A percentile compares a stretch with the other conserved stretches of the same genome.
Evolutionary conservation across 2,113 vertebrate species (phyloP).

Genomic region (Propithecus coquereli): DNA sequence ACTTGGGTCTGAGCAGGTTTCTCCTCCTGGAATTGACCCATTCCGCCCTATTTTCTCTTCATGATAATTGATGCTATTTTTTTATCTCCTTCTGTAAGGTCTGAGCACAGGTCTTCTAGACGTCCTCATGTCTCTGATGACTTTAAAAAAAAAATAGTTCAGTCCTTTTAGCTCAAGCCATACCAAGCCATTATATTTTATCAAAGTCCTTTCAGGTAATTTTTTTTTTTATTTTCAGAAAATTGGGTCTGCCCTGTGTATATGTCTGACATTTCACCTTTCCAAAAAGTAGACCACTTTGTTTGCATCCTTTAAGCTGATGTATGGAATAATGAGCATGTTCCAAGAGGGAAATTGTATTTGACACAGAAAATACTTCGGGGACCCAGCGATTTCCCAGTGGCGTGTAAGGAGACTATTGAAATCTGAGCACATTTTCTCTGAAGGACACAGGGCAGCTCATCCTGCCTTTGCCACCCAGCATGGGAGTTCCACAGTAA

Average conservation of each 20-base stretch:
- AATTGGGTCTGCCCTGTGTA: slow-evolving; percentile 3
- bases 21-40: background rate
- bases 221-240: background rate
- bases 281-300: slow-evolving; percentile 44
- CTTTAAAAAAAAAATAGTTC: background rate
- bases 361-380: slow-evolving; percentile 50
- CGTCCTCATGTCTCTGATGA: background rate
- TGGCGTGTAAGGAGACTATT: background rate
- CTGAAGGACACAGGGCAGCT: slow-evolving; percentile 32
- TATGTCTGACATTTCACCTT: slow-evolving; percentile 28
- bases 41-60: slow-evolving; percentile 38
- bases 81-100: background rate
- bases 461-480: fast-evolving
- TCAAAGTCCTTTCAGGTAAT: slow-evolving; percentile 16
- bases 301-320: slow-evolving; percentile 28
- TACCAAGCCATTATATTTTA: background rate
- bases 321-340: slow-evolving; percentile 20
- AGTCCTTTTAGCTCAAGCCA: background rate
- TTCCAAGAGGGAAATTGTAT: slow-evolving; percentile 42
- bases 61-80: slow-evolving; percentile 43
- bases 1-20: background rate
- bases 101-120: background rate
- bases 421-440: background rate
- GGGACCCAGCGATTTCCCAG: slow-evolving; percentile 30
- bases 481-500: background rate